phyloP scores from a whole-genome alignment of 2,113 vertebrate genomes.

The Paramormyrops kingsleyae region DNA sequence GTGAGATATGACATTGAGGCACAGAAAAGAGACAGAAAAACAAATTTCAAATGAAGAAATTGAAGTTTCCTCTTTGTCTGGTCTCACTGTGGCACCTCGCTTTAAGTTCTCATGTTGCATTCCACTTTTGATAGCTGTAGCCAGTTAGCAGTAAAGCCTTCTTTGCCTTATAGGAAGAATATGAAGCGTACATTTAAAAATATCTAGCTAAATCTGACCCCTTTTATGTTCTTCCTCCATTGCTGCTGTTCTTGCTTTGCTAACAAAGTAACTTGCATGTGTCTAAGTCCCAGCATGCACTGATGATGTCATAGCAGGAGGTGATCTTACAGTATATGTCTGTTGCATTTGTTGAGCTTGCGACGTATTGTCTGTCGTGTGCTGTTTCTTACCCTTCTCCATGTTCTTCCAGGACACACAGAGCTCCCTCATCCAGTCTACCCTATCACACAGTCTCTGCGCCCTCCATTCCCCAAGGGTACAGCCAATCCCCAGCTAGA shows the following conservation, averaged over 20 bases:
- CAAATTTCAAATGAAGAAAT: not conserved
- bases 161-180: not conserved
- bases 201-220: not conserved
- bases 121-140: not conserved
- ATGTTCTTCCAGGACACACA: constrained; percentile 67
- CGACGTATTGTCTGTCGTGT: constrained; percentile 32
- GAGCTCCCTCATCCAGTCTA: constrained; percentile 67
- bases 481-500: constrained; percentile 54
- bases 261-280: constrained; percentile 15
- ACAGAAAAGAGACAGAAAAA: not conserved
- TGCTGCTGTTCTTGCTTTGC: not conserved
- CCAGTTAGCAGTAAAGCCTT: not conserved
- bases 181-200: not conserved
- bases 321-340: not conserved
- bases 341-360: constrained; percentile 11
- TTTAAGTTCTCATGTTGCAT: not conserved
- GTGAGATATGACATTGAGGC: not conserved
- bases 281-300: not conserved
- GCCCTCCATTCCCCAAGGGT: constrained; percentile 69
- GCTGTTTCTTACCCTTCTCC: constrained; percentile 55
- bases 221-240: not conserved
- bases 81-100: not conserved
- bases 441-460: constrained; percentile 64
- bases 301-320: not conserved
- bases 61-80: not conserved